Evolutionary conservation across 2,797 vertebrate species (phyloP).

Genomic region (Ctenopoma kingsleyae): DNA sequence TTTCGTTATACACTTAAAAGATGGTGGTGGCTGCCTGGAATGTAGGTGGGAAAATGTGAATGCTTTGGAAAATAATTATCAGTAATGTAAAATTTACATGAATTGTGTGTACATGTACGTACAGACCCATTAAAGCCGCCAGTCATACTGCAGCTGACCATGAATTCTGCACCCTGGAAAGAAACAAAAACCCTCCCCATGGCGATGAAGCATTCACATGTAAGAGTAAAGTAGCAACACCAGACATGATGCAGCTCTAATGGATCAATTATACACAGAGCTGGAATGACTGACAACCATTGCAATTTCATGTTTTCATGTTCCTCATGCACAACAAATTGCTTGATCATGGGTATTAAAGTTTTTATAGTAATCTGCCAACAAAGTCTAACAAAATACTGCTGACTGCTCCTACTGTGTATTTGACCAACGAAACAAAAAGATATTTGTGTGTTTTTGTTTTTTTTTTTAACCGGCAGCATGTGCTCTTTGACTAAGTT

Average conservation of each 20-base stretch:
- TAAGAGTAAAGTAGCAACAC: slow-evolving; percentile 10
- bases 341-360: slow-evolving; percentile 19
- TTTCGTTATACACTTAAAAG: neutral
- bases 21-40: neutral
- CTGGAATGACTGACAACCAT: slow-evolving; percentile 27
- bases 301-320: slow-evolving; percentile 12
- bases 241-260: slow-evolving; percentile 4
- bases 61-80: neutral
- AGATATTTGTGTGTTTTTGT: slow-evolving; percentile 24
- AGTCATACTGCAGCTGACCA: slow-evolving; percentile 4
- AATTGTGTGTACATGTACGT: slow-evolving; percentile 2
- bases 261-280: slow-evolving; percentile 14
- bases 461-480: slow-evolving; percentile 14
- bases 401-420: slow-evolving; percentile 19
- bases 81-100: neutral
- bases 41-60: neutral
- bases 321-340: slow-evolving; percentile 29
- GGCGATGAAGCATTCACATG: neutral
- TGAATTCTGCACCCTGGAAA: neutral
- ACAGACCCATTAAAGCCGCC: neutral
- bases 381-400: slow-evolving; percentile 5
- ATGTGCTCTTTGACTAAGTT: slow-evolving; percentile 17
- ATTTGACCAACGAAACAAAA: slow-evolving; percentile 32
- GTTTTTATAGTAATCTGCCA: slow-evolving; percentile 21
- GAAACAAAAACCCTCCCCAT: neutral